These are phyloP conservation scores for Eonycteris spelaea DNA, from an alignment of 2,113 vertebrate species.

Conservation along the genomic window DNA sequence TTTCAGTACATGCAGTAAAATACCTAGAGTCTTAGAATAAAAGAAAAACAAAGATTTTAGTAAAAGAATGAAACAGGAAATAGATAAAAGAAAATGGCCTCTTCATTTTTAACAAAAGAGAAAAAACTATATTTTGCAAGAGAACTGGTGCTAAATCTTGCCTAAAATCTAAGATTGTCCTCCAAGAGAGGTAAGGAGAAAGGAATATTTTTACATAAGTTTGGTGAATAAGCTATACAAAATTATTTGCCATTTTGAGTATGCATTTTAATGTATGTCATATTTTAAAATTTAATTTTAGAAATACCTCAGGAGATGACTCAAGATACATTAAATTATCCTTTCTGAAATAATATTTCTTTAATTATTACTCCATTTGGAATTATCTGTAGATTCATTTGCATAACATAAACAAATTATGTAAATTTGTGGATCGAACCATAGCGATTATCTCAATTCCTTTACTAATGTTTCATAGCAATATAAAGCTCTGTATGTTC, in stretches of 20 bases:
- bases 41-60: background rate
- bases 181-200: background rate
- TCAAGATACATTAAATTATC: conserved; percentile 1
- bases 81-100: background rate
- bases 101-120: background rate
- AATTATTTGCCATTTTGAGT: background rate
- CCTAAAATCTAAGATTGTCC: background rate
- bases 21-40: background rate
- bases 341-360: background rate
- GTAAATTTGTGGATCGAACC: background rate
- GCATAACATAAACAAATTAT: background rate
- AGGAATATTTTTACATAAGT: background rate
- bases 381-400: background rate
- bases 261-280: background rate
- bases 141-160: background rate
- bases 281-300: background rate
- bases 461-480: background rate
- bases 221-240: background rate
- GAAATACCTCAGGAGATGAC: background rate
- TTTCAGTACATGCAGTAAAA: background rate
- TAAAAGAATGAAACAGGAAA: background rate
- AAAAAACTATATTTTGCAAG: background rate
- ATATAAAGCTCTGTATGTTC: background rate
- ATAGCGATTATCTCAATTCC: background rate
- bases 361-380: background rate